phyloP scores from a whole-genome alignment of 2,888 invertebrate species.

The Epinotia demarniana region DNA sequence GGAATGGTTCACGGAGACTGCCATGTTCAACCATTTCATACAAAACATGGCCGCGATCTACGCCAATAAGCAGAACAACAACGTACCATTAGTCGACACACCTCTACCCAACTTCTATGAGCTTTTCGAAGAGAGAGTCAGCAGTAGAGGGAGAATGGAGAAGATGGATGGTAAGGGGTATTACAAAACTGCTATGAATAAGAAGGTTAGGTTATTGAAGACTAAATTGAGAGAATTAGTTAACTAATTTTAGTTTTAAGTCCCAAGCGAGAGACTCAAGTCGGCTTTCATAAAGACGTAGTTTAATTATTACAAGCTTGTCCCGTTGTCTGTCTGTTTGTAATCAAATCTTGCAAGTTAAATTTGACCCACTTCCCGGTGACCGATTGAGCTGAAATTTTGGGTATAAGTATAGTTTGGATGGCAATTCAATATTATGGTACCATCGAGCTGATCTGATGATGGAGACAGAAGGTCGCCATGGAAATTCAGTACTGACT shows the following conservation, averaged over 20 bases:
- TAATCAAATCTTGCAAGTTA: no score
- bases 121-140: conserved; percentile 69
- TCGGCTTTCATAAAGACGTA: no score
- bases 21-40: conserved; percentile 92
- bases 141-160: conserved; percentile 56
- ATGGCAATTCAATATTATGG: no score
- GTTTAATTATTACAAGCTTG: no score
- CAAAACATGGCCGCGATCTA: conserved; percentile 76
- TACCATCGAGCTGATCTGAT: no score
- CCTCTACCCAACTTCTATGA: conserved; percentile 77
- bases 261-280: background rate
- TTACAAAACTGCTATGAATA: conserved; percentile 76
- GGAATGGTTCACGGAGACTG: conserved; percentile 94
- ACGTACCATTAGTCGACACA: conserved; percentile 64
- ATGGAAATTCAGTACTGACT: no score
- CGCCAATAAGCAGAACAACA: conserved; percentile 49
- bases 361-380: no score
- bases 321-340: no score
- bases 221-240: conserved; percentile 76
- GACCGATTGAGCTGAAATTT: no score
- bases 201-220: conserved; percentile 72
- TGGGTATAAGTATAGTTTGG: no score
- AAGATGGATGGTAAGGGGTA: conserved; percentile 63
- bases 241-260: conserved; percentile 53
- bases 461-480: no score